phyloP scores from a whole-genome alignment of 2,113 vertebrate genomes.

The Calidris pygmaea region DNA sequence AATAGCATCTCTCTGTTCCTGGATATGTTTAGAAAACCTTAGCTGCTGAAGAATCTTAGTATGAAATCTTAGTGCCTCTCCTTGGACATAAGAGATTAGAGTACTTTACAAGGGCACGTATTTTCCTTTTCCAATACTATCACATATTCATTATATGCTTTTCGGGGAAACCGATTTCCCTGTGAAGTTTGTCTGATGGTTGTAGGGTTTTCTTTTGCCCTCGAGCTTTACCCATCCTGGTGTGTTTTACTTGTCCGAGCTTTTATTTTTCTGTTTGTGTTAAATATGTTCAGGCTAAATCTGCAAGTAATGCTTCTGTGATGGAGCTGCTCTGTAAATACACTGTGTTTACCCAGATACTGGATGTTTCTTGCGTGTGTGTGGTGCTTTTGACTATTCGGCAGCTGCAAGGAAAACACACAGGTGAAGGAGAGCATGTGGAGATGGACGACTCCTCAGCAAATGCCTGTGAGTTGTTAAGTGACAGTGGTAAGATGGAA shows the following conservation, averaged over 20 bases:
- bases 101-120: neutral
- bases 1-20: neutral
- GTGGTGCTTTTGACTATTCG: neutral
- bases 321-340: neutral
- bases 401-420: neutral
- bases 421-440: neutral
- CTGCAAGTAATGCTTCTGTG: neutral
- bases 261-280: neutral
- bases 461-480: neutral
- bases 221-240: neutral
- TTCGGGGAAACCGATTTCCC: neutral
- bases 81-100: neutral
- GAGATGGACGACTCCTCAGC: neutral
- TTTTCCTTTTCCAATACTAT: neutral
- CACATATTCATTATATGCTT: neutral
- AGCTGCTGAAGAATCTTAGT: neutral
- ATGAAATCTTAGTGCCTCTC: neutral
- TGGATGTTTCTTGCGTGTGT: neutral
- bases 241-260: neutral
- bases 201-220: neutral
- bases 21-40: neutral
- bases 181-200: neutral
- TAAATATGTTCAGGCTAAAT: neutral
- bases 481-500: neutral
- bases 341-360: neutral